Evolutionary conservation across 2,888 invertebrate species (phyloP).

Genomic region (Pachliopta kotzebuea): DNA sequence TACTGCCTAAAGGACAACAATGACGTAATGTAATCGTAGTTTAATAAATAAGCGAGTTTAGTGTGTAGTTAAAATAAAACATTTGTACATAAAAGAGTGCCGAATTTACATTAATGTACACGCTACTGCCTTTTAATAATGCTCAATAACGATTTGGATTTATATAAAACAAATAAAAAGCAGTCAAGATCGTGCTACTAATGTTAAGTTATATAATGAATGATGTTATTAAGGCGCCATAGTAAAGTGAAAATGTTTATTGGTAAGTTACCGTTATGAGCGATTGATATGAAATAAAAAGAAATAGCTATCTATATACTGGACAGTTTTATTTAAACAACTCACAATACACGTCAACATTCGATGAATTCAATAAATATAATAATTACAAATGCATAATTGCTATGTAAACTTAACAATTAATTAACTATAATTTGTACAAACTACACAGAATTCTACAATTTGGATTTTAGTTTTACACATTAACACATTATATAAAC

Average conservation of each 20-base stretch:
- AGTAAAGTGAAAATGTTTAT: constrained; percentile 53
- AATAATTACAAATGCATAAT: constrained; percentile 38
- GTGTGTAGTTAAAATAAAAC: constrained; percentile 2
- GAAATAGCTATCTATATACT: constrained; percentile 43
- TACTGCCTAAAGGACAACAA: background rate
- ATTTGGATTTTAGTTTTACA: background rate
- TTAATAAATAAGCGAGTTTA: constrained; percentile 1
- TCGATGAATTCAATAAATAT: constrained; percentile 27
- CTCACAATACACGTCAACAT: background rate
- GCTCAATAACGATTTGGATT: constrained; percentile 35
- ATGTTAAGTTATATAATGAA: constrained; percentile 27
- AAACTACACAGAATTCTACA: constrained; percentile 19
- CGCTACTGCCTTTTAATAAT: constrained; percentile 41
- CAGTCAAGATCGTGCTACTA: constrained; percentile 24
- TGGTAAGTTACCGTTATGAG: constrained; percentile 68
- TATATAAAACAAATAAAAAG: constrained; percentile 10
- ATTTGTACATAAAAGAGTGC: constrained; percentile 34
- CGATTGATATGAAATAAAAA: constrained; percentile 40
- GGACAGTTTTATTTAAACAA: constrained; percentile 52
- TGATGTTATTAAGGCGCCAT: constrained; percentile 56
- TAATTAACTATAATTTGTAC: constrained; percentile 35
- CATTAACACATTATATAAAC: background rate
- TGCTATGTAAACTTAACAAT: constrained; percentile 31
- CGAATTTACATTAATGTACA: constrained; percentile 31
- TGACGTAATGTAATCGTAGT: background rate